Percentiles rank a stretch among this genome's conserved stretches.
Evolutionary conservation across 64 coral and sea anemone genomes (phyloP).

Genomic region (Stylophora pistillata): DNA sequence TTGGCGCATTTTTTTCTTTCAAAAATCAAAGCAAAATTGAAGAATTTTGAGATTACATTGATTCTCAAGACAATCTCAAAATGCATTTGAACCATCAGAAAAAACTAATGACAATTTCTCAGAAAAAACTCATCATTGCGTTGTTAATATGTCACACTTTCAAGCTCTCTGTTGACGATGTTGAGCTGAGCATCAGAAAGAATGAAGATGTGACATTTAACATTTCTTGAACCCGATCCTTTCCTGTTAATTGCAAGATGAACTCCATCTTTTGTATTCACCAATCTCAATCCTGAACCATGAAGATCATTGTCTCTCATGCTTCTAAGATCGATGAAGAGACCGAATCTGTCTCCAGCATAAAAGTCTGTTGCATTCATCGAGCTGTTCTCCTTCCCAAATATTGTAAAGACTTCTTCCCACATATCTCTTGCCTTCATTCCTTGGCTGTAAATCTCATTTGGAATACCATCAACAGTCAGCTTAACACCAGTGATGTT

Average conservation of each 20-base stretch:
- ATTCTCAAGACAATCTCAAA: too few species aligned
- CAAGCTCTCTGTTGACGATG: neutral
- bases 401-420: too few species aligned
- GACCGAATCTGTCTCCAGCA: neutral
- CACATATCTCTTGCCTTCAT: neutral
- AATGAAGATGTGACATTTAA: neutral
- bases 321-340: neutral
- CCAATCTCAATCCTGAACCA: slow-evolving; percentile 1
- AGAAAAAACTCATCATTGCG: too few species aligned
- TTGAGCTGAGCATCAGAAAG: neutral
- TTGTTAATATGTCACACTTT: neutral
- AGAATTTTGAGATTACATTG: too few species aligned
- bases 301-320: neutral
- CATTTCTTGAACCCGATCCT: neutral
- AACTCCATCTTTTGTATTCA: neutral
- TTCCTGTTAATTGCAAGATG: neutral
- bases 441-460: neutral
- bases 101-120: too few species aligned
- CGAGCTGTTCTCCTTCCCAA: too few species aligned
- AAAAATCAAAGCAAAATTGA: too few species aligned
- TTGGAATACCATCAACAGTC: too few species aligned
- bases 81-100: too few species aligned
- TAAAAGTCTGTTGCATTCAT: neutral
- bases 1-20: too few species aligned
- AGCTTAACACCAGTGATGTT: too few species aligned